Percentiles rank a stretch among this genome's conserved stretches.
These are phyloP conservation scores for Wiebesia pumilae DNA, from an alignment of 1,140 invertebrate genomes.

Conservation along the genomic window DNA sequence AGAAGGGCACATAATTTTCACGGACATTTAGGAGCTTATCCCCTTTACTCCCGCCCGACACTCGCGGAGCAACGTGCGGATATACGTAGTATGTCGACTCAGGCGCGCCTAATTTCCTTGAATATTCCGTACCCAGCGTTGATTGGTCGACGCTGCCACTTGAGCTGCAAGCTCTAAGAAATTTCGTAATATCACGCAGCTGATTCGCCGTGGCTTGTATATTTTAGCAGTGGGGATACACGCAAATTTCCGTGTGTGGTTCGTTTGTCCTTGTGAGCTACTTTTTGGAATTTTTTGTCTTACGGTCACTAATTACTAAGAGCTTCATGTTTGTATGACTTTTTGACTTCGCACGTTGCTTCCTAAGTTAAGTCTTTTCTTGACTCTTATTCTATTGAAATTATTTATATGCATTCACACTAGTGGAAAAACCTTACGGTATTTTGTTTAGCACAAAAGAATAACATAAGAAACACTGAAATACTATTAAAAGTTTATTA, in stretches of 20 bases:
- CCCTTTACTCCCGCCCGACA: neutral
- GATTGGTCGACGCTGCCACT: constrained; percentile 42
- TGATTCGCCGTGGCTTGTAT: neutral
- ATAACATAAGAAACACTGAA: too few relatives aligned
- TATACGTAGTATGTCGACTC: neutral
- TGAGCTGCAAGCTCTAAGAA: neutral
- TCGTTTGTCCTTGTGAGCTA: neutral
- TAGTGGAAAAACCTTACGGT: neutral
- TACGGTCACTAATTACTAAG: neutral
- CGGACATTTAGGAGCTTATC: constrained; percentile 23
- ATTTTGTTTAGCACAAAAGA: neutral
- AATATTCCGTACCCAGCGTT: constrained; percentile 42
- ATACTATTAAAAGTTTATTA: too few relatives aligned
- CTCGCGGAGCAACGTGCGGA: too few relatives aligned
- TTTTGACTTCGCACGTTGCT: neutral
- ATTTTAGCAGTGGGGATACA: neutral
- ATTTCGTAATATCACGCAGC: constrained; percentile 22
- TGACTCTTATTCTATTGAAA: neutral
- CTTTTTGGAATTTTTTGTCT: neutral
- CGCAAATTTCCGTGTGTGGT: neutral
- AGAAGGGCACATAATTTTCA: constrained; percentile 32
- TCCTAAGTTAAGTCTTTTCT: neutral
- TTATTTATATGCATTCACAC: neutral
- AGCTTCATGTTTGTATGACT: neutral
- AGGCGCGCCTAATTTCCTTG: constrained; percentile 43